A percentile compares a stretch with the other conserved stretches of the same genome.
Conservation (phyloP, 2,888 invertebrate species). For the Craniophora ligustri region DNA sequence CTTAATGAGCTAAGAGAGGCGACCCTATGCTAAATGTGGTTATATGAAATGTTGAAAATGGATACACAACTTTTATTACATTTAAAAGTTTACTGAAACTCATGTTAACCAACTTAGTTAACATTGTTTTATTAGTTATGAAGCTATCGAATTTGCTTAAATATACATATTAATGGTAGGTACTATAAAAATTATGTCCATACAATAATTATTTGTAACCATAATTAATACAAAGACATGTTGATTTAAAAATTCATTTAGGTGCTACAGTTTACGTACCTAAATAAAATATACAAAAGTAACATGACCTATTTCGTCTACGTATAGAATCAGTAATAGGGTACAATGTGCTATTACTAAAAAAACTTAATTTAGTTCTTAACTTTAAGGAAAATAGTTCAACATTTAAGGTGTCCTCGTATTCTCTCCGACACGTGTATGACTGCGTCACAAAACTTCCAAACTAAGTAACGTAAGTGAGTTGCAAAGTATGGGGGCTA, state of each 20-base stretch:
- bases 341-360: no score
- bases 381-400: neutral
- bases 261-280: no score
- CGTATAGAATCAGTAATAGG: no score
- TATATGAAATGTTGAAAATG: conserved; percentile 5
- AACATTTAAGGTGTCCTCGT: conserved; percentile 10
- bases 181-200: no score
- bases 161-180: no score
- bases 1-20: conserved; percentile 44
- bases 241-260: no score
- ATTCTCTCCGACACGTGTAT: conserved; percentile 11
- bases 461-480: conserved; percentile 46
- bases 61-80: conserved; percentile 2
- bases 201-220: no score
- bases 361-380: neutral
- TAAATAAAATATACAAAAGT: no score
- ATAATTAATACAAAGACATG: no score
- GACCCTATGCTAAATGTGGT: conserved; percentile 1
- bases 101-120: conserved; percentile 13
- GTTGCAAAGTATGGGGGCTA: conserved; percentile 19
- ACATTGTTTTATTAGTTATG: conserved; percentile 10
- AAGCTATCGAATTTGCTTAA: neutral
- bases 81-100: conserved; percentile 7
- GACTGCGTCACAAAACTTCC: conserved; percentile 47
- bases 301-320: no score